phyloP scores from a whole-genome alignment of 2,888 invertebrate genomes.

The Calameuta pallipes region DNA sequence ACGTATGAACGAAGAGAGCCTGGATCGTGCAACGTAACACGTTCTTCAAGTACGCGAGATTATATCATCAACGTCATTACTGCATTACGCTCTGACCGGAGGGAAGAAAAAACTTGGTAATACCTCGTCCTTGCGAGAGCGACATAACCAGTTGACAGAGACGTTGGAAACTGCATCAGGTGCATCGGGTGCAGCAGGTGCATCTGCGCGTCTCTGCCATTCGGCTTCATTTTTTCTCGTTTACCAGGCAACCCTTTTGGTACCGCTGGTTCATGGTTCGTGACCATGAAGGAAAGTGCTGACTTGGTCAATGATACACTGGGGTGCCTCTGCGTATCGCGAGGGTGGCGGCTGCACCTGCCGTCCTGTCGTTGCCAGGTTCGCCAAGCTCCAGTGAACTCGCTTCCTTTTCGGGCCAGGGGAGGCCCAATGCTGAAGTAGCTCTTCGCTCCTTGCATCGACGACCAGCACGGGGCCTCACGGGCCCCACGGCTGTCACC shows the following conservation, averaged over 20 bases:
- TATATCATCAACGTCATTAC: constrained; percentile 62
- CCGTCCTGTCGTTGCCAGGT: constrained; percentile 28
- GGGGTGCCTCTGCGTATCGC: background rate
- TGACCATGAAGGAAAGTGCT: too few relatives aligned
- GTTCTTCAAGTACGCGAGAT: constrained; percentile 37
- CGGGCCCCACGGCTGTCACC: constrained; percentile 41
- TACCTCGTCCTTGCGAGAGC: background rate
- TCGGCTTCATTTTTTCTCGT: too few relatives aligned
- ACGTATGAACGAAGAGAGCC: constrained; percentile 15
- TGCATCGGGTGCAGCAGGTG: too few relatives aligned
- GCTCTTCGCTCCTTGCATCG: background rate
- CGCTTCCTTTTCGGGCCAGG: constrained; percentile 50
- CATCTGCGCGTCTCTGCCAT: too few relatives aligned
- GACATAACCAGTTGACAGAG: background rate
- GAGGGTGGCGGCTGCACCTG: constrained; percentile 21
- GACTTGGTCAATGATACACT: too few relatives aligned
- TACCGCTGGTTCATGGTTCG: too few relatives aligned
- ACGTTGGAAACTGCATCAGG: too few relatives aligned
- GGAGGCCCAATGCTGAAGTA: background rate
- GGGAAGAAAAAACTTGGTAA: constrained; percentile 2
- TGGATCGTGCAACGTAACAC: background rate
- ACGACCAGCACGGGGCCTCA: background rate
- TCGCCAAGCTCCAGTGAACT: constrained; percentile 57
- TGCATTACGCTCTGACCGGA: constrained; percentile 48
- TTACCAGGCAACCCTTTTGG: too few relatives aligned